A percentile compares a stretch with the other conserved stretches of the same genome.
These are phyloP conservation scores for Bambusicola thoracicus DNA, from an alignment of 2,113 vertebrate species.

Conservation along the genomic window DNA sequence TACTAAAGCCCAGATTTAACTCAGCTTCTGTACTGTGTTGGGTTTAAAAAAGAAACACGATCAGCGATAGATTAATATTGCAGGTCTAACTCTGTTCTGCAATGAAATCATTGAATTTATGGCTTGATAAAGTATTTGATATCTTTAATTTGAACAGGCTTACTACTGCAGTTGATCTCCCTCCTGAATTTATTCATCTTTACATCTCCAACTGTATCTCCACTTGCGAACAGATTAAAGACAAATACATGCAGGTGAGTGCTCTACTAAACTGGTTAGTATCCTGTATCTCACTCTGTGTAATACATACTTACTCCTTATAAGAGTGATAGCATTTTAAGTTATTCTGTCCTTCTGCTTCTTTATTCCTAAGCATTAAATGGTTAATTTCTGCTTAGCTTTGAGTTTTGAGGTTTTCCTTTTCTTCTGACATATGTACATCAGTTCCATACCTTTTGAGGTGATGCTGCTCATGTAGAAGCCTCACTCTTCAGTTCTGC, in stretches of 20 bases:
- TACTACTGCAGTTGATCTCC: constrained; percentile 97
- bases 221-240: constrained; percentile 99
- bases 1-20: not conserved
- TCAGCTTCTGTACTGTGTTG: not conserved
- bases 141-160: constrained; percentile 79
- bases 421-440: not conserved
- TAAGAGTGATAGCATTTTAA: not conserved
- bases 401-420: not conserved
- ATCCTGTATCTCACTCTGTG: not conserved
- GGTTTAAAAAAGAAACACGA: not conserved
- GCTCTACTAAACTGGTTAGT: not conserved
- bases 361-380: not conserved
- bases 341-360: not conserved
- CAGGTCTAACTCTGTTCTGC: not conserved
- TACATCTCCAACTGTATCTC: constrained; percentile 99
- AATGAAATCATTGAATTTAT: not conserved
- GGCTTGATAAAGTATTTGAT: not conserved
- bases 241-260: constrained; percentile 99
- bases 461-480: not conserved
- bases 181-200: constrained; percentile 98
- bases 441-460: not conserved
- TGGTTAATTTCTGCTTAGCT: not conserved
- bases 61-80: not conserved
- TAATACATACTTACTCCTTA: not conserved
- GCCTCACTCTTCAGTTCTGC: not conserved